Evolutionary conservation across 1,140 invertebrate genomes (phyloP), one percentile per base, ranked within the genome.

Genomic region (Lethocerus indicus): DNA sequence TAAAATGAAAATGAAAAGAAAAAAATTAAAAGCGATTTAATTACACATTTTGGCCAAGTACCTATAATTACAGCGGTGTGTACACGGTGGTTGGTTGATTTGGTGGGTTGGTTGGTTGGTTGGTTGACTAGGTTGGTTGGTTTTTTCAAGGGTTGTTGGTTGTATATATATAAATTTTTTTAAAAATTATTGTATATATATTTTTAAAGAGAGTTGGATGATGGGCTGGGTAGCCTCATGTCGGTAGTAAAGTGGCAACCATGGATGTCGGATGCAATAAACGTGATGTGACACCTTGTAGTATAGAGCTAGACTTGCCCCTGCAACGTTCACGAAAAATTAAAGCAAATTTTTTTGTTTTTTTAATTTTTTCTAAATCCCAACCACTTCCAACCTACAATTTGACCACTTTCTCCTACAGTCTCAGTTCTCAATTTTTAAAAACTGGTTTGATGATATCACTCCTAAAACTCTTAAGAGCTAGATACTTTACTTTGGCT

Each of bases 221-320:
- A 9, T 46, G 25, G 42, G 42, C 42, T 37, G 44, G 42, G 48
- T 26, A 49, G 50, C 50, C 50, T 51, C 50, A 44, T 51, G 50
- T 51, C 25, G 50, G 35, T 48, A 39, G 47, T 51, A 28, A 51
- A 51, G 50, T 51, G 50, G 47, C 44, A 44, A 27, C 41, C 36
- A 44, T 46, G 46, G 54, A 43, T 55, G 54, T 50, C 47, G 37
- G 54, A 50, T 51, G 45, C 53, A 54, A 51, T 48, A 49, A 46
- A 35, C 35, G 27, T 47, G 50, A 36, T 47, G 53, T 42, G 39
- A 48, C 47, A 27, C 39, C 46, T 53, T 53, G 45, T 39, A 53
- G 54, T 43, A 49, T 26, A 55, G 54, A 52, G 53, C 48, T 45
- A 43, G 48, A 53, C 47, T 44, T 53, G 53, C 18, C 50, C 54